Evolutionary conservation across 2,113 vertebrate genomes (phyloP), one percentile per base, ranked within the genome.

Genomic region (Capricornis sumatraensis): DNA sequence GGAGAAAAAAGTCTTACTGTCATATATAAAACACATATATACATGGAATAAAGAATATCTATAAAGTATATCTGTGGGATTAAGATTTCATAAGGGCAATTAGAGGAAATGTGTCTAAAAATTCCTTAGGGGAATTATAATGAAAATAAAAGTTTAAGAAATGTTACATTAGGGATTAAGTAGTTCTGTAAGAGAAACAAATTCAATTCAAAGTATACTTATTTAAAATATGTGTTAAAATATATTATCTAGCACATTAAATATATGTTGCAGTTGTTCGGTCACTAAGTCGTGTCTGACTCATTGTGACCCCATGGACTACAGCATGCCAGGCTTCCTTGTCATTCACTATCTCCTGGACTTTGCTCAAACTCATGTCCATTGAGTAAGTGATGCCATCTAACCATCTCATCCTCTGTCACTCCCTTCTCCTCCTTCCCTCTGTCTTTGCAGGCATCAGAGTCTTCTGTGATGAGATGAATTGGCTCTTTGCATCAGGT

Each of bases 241-340:
- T 50, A 62, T 14, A 47, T 12, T 81, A 30, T 21, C 27, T 57
- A 78, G 2, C 30, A 81, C 36, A 58, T 62, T 36, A 58, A 90
- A 47, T 27, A 30, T 10, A 25, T 76, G 76, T 30, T 71, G n/a
- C n/a, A 6, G 10, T 71, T 79, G 23, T 43, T 43, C 0, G 0
- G 12, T 43, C 3, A 76, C 40, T 43, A 43, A 76, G 36, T 3
- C 1, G 0, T 43, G 40, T 25, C 40, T 76, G 71, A 76, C 12
- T 43, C 23, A 23, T 43, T 76, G 71, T 40, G 71, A 27, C 6
- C 12, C 40, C 71, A 15, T 76, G 71, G 71, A 43, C 71, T 76
- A 2, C 6, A 43, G 36, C 6, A 7, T 0, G 1, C 12, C 71
- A 76, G 23, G 71, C 71, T 76, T 76, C 40, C 40, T 12, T 40